Evolutionary conservation across 1,140 invertebrate species (phyloP), one percentile per base, ranked within the genome.

Genomic region (Drosophila virilis): DNA sequence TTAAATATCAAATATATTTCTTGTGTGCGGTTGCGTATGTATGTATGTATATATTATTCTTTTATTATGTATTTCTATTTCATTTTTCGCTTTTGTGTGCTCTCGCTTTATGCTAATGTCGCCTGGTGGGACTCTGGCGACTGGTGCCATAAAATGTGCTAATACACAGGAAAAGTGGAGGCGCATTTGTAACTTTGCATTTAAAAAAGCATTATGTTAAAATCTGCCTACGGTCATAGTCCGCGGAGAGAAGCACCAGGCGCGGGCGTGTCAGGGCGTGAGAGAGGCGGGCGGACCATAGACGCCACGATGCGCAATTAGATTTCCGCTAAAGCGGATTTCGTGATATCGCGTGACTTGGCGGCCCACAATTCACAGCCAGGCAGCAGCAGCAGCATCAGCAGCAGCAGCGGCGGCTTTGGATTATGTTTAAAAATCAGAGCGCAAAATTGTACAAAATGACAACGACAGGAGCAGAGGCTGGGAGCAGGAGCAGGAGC

Each of bases 341-440:
- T 89, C 74, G 85, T 79, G 84, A 89, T 89, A 89, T 89, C 84
- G 84, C 84, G 77, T 84, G 84, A 89, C 84, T 89, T 84, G 78
- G 59, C 80, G 73, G 70, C 72, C 71, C 62, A 78, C 83, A 72
- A 82, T 78, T 86, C 82, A 80, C 67, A 67, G 67, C 50, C 40
- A 78, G 59, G 42, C 60, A 54, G 61, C 35, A 52, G 67, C 43
- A 54, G 61, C 35, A 52, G 67, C 43, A 58, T 57, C 62, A 65
- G 60, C 57, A 58, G 59, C 61, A 43, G 52, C 77, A 57, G 83
- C 22, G 3, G 22, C 22, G 22, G 22, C 78, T 59, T 75, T 75
- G 85, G 84, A 89, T 89, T 89, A 89, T 89, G 83, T 89, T 89
- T 89, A 89, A 89, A 89, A 89, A 89, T 89, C 85, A 89, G 84